A percentile compares a stretch with the other conserved stretches of the same genome.
These are phyloP conservation scores for Gracilinanus agilis DNA, from an alignment of 2,113 vertebrate species.

Conservation along the genomic window DNA sequence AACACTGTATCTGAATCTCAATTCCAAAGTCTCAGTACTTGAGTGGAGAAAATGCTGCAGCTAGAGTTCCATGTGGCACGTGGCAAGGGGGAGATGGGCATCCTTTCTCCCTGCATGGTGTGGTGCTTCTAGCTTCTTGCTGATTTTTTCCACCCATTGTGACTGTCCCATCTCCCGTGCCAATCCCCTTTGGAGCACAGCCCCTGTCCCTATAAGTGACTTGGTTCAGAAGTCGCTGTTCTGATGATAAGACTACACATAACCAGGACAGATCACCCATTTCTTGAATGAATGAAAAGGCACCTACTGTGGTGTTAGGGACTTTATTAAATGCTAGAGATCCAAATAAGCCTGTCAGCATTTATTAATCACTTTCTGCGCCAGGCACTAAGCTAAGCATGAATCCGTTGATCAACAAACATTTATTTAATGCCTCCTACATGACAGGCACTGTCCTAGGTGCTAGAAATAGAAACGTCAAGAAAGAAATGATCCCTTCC, in stretches of 20 bases:
- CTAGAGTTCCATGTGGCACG: no score
- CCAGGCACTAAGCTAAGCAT: background rate
- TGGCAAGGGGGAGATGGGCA: no score
- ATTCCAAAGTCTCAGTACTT: no score
- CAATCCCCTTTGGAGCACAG: background rate
- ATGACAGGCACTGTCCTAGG: background rate
- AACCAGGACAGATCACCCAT: background rate
- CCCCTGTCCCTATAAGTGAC: background rate
- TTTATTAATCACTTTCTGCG: no score
- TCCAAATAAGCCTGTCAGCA: no score
- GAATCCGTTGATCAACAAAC: background rate
- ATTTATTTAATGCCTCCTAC: background rate
- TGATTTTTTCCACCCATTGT: background rate
- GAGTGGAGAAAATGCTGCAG: no score
- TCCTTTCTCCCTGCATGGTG: no score
- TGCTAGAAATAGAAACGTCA: background rate
- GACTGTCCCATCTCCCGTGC: background rate
- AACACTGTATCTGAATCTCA: no score
- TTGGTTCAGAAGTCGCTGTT: background rate
- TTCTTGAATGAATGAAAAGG: background rate
- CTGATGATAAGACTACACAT: background rate
- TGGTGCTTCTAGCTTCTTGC: background rate
- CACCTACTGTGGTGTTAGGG: no score
- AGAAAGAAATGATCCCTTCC: background rate
- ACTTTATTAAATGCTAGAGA: no score